A percentile compares a stretch with the other conserved stretches of the same genome.
These are phyloP conservation scores for Phengaris alcon DNA, from an alignment of 2,888 invertebrate species.

Conservation along the genomic window DNA sequence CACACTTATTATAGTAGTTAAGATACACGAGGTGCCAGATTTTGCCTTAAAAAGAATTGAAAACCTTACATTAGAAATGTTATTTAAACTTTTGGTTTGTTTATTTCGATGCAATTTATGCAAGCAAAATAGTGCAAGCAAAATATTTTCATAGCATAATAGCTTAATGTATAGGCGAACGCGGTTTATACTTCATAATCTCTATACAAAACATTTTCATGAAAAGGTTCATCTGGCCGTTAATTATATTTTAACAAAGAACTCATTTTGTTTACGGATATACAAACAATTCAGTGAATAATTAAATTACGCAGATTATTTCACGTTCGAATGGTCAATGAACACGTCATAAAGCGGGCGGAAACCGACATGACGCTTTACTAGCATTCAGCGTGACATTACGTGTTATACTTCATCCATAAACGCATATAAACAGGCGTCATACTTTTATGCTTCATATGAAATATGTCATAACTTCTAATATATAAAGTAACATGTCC, in stretches of 20 bases:
- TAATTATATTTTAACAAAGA: slow-evolving; percentile 1
- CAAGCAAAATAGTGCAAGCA: no score
- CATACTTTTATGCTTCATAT: background rate
- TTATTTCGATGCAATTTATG: no score
- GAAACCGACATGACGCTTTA: background rate
- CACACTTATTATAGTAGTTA: no score
- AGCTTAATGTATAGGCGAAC: background rate
- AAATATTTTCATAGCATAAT: no score
- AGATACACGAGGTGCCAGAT: no score
- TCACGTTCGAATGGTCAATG: slow-evolving; percentile 5
- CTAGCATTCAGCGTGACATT: slow-evolving; percentile 1
- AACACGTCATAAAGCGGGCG: slow-evolving; percentile 17
- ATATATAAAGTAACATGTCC: no score
- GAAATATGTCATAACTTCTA: no score
- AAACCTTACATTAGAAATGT: no score
- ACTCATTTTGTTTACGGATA: background rate
- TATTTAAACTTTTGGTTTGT: no score
- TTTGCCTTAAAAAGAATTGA: no score
- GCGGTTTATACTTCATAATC: slow-evolving; percentile 3
- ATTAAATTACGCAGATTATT: slow-evolving; percentile 3
- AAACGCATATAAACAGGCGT: background rate
- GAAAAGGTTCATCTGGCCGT: slow-evolving; percentile 1
- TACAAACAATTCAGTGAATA: slow-evolving; percentile 1
- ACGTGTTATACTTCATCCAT: background rate
- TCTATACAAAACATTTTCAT: slow-evolving; percentile 1